Evolutionary conservation across 2,888 invertebrate species (phyloP).

Genomic region (Drosophila austrosaltans): DNA sequence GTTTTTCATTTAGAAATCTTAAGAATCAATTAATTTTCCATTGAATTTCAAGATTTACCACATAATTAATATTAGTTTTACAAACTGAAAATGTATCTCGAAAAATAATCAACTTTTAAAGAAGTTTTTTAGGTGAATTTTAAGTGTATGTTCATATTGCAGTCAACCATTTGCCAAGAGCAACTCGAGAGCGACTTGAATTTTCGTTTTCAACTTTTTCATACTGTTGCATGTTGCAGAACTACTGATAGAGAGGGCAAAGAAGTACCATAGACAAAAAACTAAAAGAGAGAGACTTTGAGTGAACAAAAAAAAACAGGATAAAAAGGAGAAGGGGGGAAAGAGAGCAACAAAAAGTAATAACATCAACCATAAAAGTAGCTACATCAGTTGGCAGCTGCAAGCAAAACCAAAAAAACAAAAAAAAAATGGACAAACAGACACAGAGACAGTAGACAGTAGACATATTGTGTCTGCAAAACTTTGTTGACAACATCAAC

Average conservation of each 20-base stretch:
- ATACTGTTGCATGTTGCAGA: slow-evolving; percentile 55
- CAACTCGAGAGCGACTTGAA: slow-evolving; percentile 1
- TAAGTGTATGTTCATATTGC: neutral
- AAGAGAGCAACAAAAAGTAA: slow-evolving; percentile 58
- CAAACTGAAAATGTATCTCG: too few relatives aligned
- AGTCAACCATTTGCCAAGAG: neutral
- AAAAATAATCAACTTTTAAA: too few relatives aligned
- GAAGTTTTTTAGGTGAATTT: neutral
- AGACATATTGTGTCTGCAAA: slow-evolving; percentile 73
- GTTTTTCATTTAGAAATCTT: too few relatives aligned
- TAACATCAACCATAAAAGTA: slow-evolving; percentile 77
- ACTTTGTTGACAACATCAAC: slow-evolving; percentile 67
- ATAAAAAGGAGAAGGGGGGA: neutral
- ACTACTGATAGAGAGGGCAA: slow-evolving; percentile 26
- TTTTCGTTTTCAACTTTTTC: slow-evolving; percentile 37
- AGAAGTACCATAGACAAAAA: neutral
- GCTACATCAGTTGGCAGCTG: slow-evolving; percentile 76
- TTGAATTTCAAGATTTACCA: too few relatives aligned
- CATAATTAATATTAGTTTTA: too few relatives aligned
- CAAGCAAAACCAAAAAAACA: slow-evolving; percentile 53
- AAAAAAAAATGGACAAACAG: slow-evolving; percentile 44
- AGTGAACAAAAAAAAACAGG: slow-evolving; percentile 32
- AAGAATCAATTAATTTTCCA: too few relatives aligned
- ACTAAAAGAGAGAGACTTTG: slow-evolving; percentile 16
- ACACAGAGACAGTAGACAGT: slow-evolving; percentile 43